Evolutionary conservation across 1,140 invertebrate genomes (phyloP), one percentile per base, ranked within the genome.

Genomic region (Pachyrhynchus sulphureomaculatus): DNA sequence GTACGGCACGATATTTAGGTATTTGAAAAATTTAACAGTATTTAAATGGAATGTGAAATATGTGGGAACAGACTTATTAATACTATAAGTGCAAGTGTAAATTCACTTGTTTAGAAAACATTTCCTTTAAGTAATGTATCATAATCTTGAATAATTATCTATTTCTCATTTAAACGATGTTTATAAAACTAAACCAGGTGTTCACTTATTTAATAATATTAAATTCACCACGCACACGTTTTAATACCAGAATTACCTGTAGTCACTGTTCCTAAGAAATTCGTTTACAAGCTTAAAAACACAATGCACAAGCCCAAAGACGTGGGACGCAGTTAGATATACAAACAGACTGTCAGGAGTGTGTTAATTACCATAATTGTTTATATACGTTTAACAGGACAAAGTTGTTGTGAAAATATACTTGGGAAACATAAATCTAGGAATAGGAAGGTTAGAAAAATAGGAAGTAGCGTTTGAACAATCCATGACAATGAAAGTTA

Each of bases 231-330:
- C 45, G 15, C 33, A 42, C 18, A 20, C 51, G 51, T 29, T 41
- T 54, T 42, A 54, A 42, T 54, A 42, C 51, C 51, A 41, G 51
- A 41, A 29, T 54, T 54, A 54, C 51, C 51, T 54, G 51, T 54
- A 54, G 36, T 26, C 36, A 54, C n/a, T 48, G 24, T 54, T 54
- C 39, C 36, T 41, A 54, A 54, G 51, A 54, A 54, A 36, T 54
- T 20, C 6, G 36, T 42, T 54, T 54, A 54, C 51, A 54, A 54
- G 51, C 37, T 42, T n/a, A 54, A 42, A 54, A 54, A 54, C 51
- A 54, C 51, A 54, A 54, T 54, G 37, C 34, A 42, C 18, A 29
- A 51, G 48, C 29, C 29, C 20, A 20, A 32, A 36, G 29, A 51
- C 48, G 48, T 51, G 51, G 51, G 36, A 41, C 21, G 33, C 23